Conservation (phyloP, 2,113 vertebrate genomes). For the Antechinus flavipes region DNA sequence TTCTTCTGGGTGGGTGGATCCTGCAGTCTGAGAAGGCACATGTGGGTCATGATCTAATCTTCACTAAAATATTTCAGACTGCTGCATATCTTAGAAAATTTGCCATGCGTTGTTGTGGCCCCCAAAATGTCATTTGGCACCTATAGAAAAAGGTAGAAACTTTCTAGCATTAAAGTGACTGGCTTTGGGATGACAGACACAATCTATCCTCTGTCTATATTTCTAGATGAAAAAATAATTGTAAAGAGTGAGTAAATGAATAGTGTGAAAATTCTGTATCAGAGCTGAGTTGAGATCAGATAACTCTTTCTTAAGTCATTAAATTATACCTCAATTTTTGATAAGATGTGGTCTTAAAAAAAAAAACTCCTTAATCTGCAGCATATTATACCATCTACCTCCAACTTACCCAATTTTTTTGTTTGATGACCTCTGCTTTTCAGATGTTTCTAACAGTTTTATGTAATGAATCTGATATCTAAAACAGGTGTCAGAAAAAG, state of each 20-base stretch:
- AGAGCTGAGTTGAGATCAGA: background rate
- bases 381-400: background rate
- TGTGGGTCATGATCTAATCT: background rate
- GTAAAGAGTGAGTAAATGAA: background rate
- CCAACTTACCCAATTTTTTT: fast-evolving
- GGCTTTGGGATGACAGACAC: background rate
- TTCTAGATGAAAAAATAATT: background rate
- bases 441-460: conserved; percentile 60
- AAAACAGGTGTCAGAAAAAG: conserved; percentile 81
- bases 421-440: conserved; percentile 54
- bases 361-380: background rate
- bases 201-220: background rate
- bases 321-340: background rate
- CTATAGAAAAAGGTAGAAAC: background rate
- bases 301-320: background rate
- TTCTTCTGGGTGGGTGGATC: background rate
- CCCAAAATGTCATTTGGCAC: background rate
- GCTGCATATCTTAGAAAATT: background rate
- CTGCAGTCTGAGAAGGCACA: background rate
- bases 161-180: background rate
- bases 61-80: background rate
- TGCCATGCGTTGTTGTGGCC: background rate
- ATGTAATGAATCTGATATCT: conserved; percentile 77
- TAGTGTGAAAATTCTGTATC: background rate
- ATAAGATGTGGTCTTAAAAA: background rate